Evolutionary conservation across 2,888 invertebrate genomes (phyloP).

Genomic region (Chloromyia formosa): DNA sequence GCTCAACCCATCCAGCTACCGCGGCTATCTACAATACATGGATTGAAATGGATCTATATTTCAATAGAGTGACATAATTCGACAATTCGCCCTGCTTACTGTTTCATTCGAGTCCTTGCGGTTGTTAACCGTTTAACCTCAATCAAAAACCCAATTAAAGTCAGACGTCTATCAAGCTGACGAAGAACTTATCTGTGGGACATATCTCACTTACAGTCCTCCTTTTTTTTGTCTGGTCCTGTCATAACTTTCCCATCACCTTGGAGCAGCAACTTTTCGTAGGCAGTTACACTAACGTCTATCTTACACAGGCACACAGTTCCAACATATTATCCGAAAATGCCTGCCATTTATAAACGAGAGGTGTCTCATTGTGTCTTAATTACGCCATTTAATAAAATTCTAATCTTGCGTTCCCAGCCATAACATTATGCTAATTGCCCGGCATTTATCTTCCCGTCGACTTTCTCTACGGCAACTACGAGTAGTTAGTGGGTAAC

Average conservation of each 20-base stretch:
- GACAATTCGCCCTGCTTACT: too few species aligned
- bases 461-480: conserved; percentile 17
- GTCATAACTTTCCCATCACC: background rate
- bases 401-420: conserved; percentile 32
- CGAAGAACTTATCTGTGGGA: background rate
- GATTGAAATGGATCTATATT: too few species aligned
- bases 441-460: conserved; percentile 35
- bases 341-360: conserved; percentile 22
- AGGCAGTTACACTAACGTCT: background rate
- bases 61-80: too few species aligned
- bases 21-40: too few species aligned
- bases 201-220: background rate
- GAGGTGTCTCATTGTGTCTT: conserved; percentile 34
- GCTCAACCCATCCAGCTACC: too few species aligned
- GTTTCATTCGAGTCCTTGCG: too few species aligned
- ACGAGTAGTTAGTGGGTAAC: background rate
- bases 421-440: conserved; percentile 41
- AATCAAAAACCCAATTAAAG: too few species aligned
- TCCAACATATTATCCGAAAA: background rate
- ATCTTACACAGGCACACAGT: background rate
- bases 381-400: conserved; percentile 42
- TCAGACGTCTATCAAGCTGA: background rate
- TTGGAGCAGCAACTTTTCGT: background rate
- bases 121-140: too few species aligned
- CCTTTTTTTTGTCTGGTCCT: background rate